Evolutionary conservation across 2,888 invertebrate genomes (phyloP), one percentile per base, ranked within the genome.

Genomic region (Ormia ochracea): DNA sequence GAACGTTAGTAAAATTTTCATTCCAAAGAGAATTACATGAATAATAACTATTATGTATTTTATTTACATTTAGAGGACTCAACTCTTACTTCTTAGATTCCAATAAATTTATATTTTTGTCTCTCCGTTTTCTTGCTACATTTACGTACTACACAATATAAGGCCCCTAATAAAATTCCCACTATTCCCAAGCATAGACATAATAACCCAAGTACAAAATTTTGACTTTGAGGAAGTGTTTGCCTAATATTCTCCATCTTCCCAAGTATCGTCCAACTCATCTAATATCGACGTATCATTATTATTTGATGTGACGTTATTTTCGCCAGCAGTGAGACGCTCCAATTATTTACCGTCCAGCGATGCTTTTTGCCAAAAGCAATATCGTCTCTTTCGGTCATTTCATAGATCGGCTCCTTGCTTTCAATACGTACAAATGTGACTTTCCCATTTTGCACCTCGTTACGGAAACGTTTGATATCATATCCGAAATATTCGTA

Each of bases 401-500:
- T 79, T 69, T 87, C 87, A 58, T 85, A 88, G 1, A 84, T 88
- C 1, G 88, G 88, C 58, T 88, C 88, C 2, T 86, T 85, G 41
- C 82, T 83, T 17, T 88, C 87, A 21, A 88, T 88, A 9, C 84
- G 84, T 0, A 85, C 80, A 50, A 88, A 84, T 0, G 84, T 84
- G 2, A 86, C 83, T 12, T 81, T 77, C 0, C 83, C 86, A 6
- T 81, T 77, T 1, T 79, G 56, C 10, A 88, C 75, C 7, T 85
- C 81, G 41, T 84, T 82, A n/a, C 82, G 85, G 19, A 83, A 87
- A 0, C 84, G 85, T 36, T 83, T 83, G 1, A 88, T 75, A 3
- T 86, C 88, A 66, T 85, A 81, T 0, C 88, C 88, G 31, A 84
- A 88, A 59, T 86, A 87, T 70, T 88, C 88, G 50, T 85, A 88